phyloP scores from a whole-genome alignment of 2,888 invertebrate genomes.

The Agrochola lychnidis region DNA sequence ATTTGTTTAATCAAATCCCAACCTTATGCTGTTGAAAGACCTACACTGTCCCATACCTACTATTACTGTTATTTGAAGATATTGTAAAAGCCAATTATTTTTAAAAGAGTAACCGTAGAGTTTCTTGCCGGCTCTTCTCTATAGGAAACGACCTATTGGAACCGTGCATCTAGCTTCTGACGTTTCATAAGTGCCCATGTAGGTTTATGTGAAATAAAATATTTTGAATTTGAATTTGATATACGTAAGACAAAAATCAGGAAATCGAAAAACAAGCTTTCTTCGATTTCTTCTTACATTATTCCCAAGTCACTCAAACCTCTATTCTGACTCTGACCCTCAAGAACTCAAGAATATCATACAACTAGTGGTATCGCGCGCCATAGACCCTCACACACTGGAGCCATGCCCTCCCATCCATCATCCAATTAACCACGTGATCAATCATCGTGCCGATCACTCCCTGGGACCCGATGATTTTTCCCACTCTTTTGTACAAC shows the following conservation, averaged over 20 bases:
- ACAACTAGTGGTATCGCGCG: conserved; percentile 5
- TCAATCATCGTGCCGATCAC: conserved; percentile 93
- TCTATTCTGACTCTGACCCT: background rate
- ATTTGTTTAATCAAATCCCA: too few species aligned
- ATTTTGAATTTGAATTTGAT: too few species aligned
- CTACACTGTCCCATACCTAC: too few species aligned
- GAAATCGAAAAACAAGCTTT: background rate
- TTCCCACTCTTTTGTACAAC: conserved; percentile 81
- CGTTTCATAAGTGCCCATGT: too few species aligned
- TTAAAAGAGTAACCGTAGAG: too few species aligned
- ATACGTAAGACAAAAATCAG: background rate
- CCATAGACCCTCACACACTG: conserved; percentile 45
- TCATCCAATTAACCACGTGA: conserved; percentile 94
- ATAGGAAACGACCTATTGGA: too few species aligned
- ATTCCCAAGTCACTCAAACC: background rate
- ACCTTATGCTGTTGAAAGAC: too few species aligned
- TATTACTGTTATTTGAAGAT: too few species aligned
- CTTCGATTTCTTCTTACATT: background rate
- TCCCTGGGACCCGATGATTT: conserved; percentile 87
- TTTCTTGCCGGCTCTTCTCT: too few species aligned
- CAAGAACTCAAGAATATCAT: conserved; percentile 9
- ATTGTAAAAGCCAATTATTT: too few species aligned
- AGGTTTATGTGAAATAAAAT: too few species aligned
- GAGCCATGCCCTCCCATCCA: conserved; percentile 89
- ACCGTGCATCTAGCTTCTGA: too few species aligned